Conservation (phyloP, 1,140 invertebrate genomes). For the Rhagoletis pomonella region DNA sequence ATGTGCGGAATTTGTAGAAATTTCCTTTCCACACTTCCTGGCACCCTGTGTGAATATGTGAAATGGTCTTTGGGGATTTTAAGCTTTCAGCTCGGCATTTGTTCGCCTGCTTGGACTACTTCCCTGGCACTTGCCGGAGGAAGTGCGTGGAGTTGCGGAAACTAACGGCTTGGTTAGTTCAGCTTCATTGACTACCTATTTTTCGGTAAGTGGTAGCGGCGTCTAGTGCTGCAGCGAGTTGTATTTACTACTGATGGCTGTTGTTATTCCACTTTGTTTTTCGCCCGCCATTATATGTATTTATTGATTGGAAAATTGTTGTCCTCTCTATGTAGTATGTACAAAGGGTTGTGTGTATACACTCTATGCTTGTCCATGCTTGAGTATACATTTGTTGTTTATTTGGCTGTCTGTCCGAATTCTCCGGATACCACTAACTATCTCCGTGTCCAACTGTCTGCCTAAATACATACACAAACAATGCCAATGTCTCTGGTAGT, state of each 20-base stretch:
- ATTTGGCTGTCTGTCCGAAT: background rate
- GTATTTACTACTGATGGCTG: background rate
- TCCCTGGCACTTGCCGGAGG: background rate
- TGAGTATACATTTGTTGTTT: slow-evolving; percentile 25
- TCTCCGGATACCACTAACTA: slow-evolving; percentile 50
- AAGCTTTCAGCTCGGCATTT: background rate
- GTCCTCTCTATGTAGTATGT: slow-evolving; percentile 2
- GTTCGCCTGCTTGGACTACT: background rate
- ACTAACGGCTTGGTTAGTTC: slow-evolving; percentile 38
- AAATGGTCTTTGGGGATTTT: background rate
- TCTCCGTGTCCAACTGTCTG: background rate
- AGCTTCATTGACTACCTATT: background rate
- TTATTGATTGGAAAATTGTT: slow-evolving; percentile 50
- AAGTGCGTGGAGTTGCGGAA: background rate
- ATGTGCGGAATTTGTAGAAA: background rate
- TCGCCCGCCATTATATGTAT: background rate
- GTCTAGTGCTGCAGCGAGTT: background rate
- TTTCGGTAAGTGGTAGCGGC: background rate
- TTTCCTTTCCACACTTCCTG: slow-evolving; percentile 9
- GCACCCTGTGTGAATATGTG: background rate
- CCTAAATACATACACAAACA: background rate
- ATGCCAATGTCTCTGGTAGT: background rate
- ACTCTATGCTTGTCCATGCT: background rate
- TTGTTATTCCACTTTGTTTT: background rate
- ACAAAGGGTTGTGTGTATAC: background rate